Conservation (phyloP, 2,113 vertebrate species). For the Amphilophus citrinellus region DNA sequence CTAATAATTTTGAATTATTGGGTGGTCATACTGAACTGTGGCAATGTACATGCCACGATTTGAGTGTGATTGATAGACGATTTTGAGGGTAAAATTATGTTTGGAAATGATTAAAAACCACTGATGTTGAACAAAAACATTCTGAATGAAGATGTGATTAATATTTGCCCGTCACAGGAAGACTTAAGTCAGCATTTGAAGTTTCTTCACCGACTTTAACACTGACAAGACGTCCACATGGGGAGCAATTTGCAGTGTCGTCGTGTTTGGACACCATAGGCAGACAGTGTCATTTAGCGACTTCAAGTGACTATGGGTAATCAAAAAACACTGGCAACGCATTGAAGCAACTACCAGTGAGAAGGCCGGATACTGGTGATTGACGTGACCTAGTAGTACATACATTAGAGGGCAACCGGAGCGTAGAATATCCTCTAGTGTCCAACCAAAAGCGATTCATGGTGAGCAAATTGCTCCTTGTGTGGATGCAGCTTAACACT, state of each 20-base stretch:
- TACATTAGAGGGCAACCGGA: background rate
- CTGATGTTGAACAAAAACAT: background rate
- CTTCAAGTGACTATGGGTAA: background rate
- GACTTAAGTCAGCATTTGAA: background rate
- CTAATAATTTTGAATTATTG: background rate
- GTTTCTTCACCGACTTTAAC: background rate
- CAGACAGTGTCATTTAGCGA: background rate
- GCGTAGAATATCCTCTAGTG: background rate
- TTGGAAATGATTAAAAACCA: background rate
- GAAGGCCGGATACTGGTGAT: background rate
- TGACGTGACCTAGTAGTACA: background rate
- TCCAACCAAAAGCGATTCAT: background rate
- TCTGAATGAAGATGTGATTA: background rate
- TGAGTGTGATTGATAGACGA: background rate
- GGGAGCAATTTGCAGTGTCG: background rate
- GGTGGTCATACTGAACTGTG: too few species aligned
- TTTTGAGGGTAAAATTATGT: background rate
- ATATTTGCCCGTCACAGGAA: background rate
- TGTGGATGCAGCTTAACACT: background rate
- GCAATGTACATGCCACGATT: background rate
- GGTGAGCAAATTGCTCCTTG: background rate
- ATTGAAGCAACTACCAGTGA: background rate
- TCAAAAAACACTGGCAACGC: background rate
- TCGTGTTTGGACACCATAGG: background rate
- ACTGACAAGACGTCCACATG: background rate